Percentiles rank a stretch among this genome's conserved stretches.
Conservation (phyloP, 2,888 invertebrate genomes). For the Ormyrus thymus region DNA sequence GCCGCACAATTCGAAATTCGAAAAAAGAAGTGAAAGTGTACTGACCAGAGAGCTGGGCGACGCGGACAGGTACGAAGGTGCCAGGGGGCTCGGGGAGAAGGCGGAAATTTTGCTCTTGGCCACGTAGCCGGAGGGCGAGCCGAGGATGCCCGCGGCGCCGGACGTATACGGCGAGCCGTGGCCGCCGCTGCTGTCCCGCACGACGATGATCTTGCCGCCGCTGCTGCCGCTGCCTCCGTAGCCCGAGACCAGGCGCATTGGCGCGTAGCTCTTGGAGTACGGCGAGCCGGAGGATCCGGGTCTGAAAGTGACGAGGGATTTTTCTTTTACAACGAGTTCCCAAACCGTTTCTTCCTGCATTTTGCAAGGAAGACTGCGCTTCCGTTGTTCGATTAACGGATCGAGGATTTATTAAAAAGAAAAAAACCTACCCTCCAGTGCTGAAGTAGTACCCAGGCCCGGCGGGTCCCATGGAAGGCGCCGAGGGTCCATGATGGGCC, state of each 20-base stretch:
- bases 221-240: neutral
- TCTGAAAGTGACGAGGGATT: too few relatives aligned
- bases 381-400: too few relatives aligned
- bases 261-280: constrained; percentile 50
- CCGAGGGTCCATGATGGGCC: neutral
- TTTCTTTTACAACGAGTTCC: too few relatives aligned
- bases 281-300: constrained; percentile 30
- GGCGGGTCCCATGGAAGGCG: neutral
- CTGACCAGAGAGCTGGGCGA: constrained; percentile 51
- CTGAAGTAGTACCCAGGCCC: constrained; percentile 39
- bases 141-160: neutral
- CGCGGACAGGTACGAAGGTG: constrained; percentile 17
- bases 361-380: too few relatives aligned
- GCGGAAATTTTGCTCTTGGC: constrained; percentile 31
- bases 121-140: constrained; percentile 28
- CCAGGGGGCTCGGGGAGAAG: constrained; percentile 2
- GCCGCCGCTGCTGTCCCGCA: constrained; percentile 37
- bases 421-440: constrained; percentile 35
- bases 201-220: constrained; percentile 47
- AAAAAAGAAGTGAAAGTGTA: neutral
- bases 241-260: constrained; percentile 46
- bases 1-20: neutral
- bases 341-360: too few relatives aligned
- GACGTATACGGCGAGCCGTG: constrained; percentile 26
- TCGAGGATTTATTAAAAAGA: too few relatives aligned